phyloP scores from a whole-genome alignment of 2,797 vertebrate species.

The Myotis daubentonii region DNA sequence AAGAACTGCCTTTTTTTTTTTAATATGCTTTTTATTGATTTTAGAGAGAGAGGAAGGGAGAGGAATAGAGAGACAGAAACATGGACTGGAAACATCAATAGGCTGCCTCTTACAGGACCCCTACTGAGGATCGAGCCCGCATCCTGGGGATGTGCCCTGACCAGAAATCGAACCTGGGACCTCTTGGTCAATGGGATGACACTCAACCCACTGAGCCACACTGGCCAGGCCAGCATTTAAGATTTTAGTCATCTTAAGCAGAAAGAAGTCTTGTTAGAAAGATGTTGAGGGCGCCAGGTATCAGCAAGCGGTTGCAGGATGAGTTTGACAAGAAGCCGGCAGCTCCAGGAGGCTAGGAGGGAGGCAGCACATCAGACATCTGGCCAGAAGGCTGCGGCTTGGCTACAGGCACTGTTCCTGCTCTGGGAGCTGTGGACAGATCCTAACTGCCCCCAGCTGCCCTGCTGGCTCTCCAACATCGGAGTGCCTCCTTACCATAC shows the following conservation, averaged over 20 bases:
- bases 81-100: too few relatives aligned
- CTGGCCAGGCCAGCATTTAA: too few relatives aligned
- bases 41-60: too few relatives aligned
- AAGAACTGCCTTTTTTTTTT: background rate
- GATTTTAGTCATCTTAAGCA: background rate
- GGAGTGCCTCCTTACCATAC: rapidly evolving
- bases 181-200: too few relatives aligned
- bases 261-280: background rate
- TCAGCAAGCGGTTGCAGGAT: background rate
- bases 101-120: too few relatives aligned
- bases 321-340: background rate
- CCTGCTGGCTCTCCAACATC: background rate
- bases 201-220: too few relatives aligned
- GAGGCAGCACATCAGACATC: rapidly evolving
- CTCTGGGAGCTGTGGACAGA: background rate
- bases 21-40: too few relatives aligned
- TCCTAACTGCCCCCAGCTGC: background rate
- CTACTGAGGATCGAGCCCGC: too few relatives aligned
- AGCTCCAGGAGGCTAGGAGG: background rate
- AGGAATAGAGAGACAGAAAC: too few relatives aligned
- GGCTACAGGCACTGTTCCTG: rapidly evolving
- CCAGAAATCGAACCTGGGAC: too few relatives aligned
- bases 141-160: too few relatives aligned
- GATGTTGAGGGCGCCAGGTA: background rate
- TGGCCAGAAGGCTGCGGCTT: background rate